Conservation (phyloP, 2,113 vertebrate genomes). For the Melanostigma gelatinosum region DNA sequence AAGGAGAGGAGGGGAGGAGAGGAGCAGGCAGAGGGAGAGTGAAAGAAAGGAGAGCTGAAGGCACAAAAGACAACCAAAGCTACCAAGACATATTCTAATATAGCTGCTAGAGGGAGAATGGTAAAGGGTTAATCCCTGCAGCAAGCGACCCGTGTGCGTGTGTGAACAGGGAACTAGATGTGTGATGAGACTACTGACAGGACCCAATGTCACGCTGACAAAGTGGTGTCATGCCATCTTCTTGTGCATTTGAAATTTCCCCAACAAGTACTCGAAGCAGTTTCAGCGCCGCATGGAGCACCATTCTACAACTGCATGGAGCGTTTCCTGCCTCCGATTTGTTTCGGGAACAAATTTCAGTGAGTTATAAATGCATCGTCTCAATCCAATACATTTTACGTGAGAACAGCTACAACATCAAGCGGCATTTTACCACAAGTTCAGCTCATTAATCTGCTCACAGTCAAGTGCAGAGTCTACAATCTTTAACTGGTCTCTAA, state of each 20-base stretch:
- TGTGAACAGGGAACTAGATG: not conserved
- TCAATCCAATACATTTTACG: not conserved
- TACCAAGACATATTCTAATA: constrained; percentile 35
- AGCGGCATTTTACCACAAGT: not conserved
- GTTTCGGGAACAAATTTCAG: not conserved
- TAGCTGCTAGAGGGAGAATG: constrained; percentile 26
- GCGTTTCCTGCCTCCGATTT: not conserved
- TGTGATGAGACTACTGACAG: not conserved
- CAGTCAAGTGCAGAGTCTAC: not conserved
- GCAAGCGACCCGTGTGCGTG: constrained; percentile 2
- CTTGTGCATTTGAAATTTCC: not conserved
- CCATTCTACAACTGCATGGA: not conserved
- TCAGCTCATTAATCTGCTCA: not conserved
- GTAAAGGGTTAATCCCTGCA: constrained; percentile 21
- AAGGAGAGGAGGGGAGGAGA: constrained; percentile 37
- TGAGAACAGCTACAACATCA: not conserved
- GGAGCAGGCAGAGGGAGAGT: constrained; percentile 19
- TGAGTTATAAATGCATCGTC: not conserved
- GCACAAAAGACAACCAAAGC: constrained; percentile 53
- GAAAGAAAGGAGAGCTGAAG: constrained; percentile 32
- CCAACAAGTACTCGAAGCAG: not conserved
- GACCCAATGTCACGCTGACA: not conserved
- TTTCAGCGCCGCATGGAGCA: not conserved
- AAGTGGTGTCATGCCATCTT: not conserved
- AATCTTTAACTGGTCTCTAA: too few species aligned